Evolutionary conservation across 2,888 invertebrate species (phyloP), one percentile per base, ranked within the genome.

Genomic region (Pomacea canaliculata): DNA sequence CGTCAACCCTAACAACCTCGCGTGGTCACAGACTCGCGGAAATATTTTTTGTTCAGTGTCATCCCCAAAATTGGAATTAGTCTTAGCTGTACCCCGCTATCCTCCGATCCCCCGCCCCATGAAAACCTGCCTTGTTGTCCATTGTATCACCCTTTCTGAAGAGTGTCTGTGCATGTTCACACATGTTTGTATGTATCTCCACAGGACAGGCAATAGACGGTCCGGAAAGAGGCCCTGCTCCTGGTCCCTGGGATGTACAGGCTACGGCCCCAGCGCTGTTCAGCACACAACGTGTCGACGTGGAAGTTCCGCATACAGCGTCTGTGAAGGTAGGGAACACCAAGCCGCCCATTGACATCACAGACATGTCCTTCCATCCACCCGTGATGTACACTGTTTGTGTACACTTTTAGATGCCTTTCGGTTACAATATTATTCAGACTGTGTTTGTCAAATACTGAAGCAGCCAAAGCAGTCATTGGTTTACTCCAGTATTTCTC

Each of bases 261-360:
- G 91, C 90, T 10, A 76, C 84, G 27, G 91, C 92, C 9, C 83
- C 90, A 7, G 83, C 87, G 49, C 80, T 90, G 80, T 93, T 93
- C 83, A 86, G 89, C 73, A 90, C 91, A 80, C 90, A 91, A 78
- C 89, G 89, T 65, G 88, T 90, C 80, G 85, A 90, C 19, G 81
- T 92, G 9, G 90, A 91, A 86, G 92, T 93, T 18, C 93, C 93
- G 8, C 92, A 92, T 83, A 93, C 93, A 16, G 91, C 92, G 12
- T 91, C 91, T 4, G 89, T 92, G 23, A 92, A 92, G 85, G 89
- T 89, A 73, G 51, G 71, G 51, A 18, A 23, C 7, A 37, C 37
- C 37, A 37, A 13, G n/a, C 18, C 4, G 49, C 37, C 19, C 7
- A 16, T 4, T 68, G 19, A 19, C 13, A 10, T n/a, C 67, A 37